phyloP scores from a whole-genome alignment of 2,113 vertebrate species.

The Chionis minor region DNA sequence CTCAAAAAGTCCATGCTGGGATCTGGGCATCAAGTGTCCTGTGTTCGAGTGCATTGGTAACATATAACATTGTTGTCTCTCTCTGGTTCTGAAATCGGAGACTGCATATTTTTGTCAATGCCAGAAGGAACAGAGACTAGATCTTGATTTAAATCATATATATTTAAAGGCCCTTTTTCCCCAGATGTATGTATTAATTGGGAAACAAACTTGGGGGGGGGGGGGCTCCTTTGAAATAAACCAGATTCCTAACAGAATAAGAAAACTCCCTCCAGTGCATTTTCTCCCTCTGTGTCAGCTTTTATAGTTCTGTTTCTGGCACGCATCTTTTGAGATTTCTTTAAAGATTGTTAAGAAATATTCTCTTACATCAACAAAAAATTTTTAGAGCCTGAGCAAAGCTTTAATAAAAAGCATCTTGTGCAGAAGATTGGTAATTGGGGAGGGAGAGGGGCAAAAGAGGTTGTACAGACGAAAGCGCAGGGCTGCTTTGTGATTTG shows the following conservation, averaged over 20 bases:
- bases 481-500: background rate
- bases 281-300: conserved; percentile 45
- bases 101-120: background rate
- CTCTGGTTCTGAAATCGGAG: background rate
- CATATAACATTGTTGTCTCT: background rate
- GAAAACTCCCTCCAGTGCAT: conserved; percentile 19
- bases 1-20: background rate
- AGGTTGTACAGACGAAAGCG: background rate
- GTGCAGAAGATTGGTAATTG: conserved; percentile 33
- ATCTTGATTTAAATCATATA: background rate
- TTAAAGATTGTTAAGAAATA: conserved; percentile 56
- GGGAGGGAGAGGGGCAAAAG: background rate
- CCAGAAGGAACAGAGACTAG: background rate
- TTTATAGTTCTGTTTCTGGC: conserved; percentile 49
- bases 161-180: background rate
- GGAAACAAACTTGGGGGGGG: background rate
- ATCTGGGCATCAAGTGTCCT: fast-evolving
- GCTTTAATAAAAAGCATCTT: conserved; percentile 65
- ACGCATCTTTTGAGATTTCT: background rate
- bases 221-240: conserved; percentile 23
- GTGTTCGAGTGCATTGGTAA: background rate
- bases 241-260: conserved; percentile 40
- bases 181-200: background rate
- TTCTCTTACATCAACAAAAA: conserved; percentile 65
- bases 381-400: conserved; percentile 22